Evolutionary conservation across 2,113 vertebrate species (phyloP).

Genomic region (Pipra filicauda): DNA sequence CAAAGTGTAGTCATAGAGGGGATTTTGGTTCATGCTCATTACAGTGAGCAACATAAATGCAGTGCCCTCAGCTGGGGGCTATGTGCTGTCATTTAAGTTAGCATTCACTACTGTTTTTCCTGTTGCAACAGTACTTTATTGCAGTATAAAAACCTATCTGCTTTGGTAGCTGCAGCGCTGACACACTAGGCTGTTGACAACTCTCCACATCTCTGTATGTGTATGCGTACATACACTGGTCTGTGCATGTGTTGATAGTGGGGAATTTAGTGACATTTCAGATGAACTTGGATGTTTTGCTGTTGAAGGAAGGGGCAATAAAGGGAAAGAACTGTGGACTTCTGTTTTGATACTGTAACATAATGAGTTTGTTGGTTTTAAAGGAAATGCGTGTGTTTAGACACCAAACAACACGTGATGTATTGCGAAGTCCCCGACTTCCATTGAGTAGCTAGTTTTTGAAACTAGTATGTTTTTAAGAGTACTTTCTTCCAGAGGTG

Average conservation of each 20-base stretch:
- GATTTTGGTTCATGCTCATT: background rate
- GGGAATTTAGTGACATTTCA: background rate
- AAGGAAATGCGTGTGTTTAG: background rate
- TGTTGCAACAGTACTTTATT: background rate
- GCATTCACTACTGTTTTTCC: background rate
- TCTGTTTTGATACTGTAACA: background rate
- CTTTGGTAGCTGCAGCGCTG: background rate
- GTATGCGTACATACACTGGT: accelerated
- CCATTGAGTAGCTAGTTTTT: background rate
- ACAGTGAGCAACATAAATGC: background rate
- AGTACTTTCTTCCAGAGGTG: background rate
- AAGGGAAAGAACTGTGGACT: background rate
- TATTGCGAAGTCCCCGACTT: background rate
- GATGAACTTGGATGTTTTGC: background rate
- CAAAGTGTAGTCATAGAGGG: background rate
- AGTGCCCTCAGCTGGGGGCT: background rate
- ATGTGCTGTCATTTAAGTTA: background rate
- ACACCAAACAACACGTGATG: background rate
- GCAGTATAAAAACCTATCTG: background rate
- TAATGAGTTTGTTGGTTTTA: background rate
- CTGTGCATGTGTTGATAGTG: background rate
- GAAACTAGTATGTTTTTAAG: background rate
- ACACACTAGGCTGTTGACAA: background rate
- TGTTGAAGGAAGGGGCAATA: background rate
- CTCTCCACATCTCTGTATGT: background rate